These are phyloP conservation scores for Pegoplata infirma DNA, from an alignment of 2,888 invertebrate genomes.

Conservation along the genomic window DNA sequence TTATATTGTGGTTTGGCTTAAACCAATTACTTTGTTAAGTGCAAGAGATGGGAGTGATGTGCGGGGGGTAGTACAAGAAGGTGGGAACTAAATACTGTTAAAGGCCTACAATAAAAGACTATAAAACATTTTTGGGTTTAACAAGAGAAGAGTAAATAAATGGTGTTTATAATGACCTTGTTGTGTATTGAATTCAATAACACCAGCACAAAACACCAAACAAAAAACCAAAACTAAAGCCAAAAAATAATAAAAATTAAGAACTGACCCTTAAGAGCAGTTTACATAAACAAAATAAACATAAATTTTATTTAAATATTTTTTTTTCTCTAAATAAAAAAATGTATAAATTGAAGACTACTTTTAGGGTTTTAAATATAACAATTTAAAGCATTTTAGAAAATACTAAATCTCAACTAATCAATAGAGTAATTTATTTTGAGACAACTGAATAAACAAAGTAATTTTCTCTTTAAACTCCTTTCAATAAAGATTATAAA, in stretches of 20 bases:
- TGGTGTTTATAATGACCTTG: conserved; percentile 48
- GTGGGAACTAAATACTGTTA: neutral
- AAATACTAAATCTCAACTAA: neutral
- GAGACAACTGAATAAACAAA: too few species aligned
- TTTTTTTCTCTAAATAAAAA: neutral
- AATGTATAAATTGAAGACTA: conserved; percentile 31
- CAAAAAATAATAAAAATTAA: neutral
- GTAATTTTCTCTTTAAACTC: too few species aligned
- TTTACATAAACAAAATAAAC: conserved; percentile 17
- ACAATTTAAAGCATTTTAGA: neutral
- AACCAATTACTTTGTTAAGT: conserved; percentile 34
- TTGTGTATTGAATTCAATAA: conserved; percentile 36
- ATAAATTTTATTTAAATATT: conserved; percentile 51
- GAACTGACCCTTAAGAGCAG: conserved; percentile 39
- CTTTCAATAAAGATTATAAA: neutral
- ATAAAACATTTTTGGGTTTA: conserved; percentile 28
- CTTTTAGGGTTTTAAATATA: conserved; percentile 6
- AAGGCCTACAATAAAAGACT: conserved; percentile 1
- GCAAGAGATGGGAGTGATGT: neutral
- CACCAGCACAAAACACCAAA: neutral
- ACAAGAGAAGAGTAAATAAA: conserved; percentile 39
- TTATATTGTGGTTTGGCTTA: conserved; percentile 42
- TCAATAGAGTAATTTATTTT: too few species aligned
- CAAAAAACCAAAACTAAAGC: conserved; percentile 1
- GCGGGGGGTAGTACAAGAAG: too few species aligned